These are phyloP conservation scores for Cosmia pyralina DNA, from an alignment of 2,888 invertebrate species.

Conservation along the genomic window DNA sequence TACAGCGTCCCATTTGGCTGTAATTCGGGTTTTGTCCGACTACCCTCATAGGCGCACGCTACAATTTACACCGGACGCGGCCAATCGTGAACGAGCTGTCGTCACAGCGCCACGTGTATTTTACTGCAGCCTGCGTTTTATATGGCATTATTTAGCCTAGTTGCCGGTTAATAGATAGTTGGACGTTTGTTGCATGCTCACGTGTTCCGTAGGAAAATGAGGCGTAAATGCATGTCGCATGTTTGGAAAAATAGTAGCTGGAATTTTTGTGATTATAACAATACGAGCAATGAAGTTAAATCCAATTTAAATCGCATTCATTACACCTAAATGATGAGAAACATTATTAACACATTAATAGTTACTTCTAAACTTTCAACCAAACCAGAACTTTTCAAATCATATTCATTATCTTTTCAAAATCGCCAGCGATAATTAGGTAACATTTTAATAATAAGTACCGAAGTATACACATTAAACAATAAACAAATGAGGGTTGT, in stretches of 20 bases:
- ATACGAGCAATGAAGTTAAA: not conserved
- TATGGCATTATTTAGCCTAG: conserved; percentile 73
- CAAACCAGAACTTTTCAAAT: conserved; percentile 6
- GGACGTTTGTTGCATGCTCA: conserved; percentile 52
- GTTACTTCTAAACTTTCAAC: not conserved
- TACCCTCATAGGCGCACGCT: conserved; percentile 76
- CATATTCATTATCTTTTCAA: conserved; percentile 14
- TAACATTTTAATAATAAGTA: conserved; percentile 47
- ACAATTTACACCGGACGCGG: conserved; percentile 85
- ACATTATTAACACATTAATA: conserved; percentile 4
- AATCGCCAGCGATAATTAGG: conserved; percentile 42
- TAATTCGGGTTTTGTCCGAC: conserved; percentile 81
- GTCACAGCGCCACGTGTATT: conserved; percentile 79
- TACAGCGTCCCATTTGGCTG: conserved; percentile 80
- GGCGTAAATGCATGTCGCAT: not conserved
- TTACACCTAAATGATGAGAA: not conserved
- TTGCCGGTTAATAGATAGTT: conserved; percentile 68
- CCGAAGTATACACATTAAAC: conserved; percentile 60
- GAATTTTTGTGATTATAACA: too few species aligned
- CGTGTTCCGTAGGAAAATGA: conserved; percentile 31
- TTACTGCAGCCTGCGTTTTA: conserved; percentile 84
- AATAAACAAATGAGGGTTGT: conserved; percentile 71
- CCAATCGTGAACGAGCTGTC: conserved; percentile 75
- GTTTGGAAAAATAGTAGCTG: too few species aligned
- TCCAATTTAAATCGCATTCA: not conserved